phyloP scores from a whole-genome alignment of 2,113 vertebrate genomes.

The Hyla sarda region DNA sequence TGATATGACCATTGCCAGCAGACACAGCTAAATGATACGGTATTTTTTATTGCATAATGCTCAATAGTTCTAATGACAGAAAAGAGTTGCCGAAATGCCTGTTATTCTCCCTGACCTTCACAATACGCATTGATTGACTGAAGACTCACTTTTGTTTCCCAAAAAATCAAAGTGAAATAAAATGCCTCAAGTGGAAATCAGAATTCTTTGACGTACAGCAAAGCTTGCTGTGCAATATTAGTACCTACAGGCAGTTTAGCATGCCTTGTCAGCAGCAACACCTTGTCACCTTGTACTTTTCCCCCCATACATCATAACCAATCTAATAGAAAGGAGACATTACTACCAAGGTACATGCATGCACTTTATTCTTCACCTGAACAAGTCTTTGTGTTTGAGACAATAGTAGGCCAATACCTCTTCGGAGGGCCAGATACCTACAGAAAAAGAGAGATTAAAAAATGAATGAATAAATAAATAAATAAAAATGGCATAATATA shows the following conservation, averaged over 20 bases:
- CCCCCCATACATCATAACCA: constrained; percentile 64
- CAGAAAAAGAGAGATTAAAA: constrained; percentile 60
- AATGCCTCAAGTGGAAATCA: constrained; percentile 96
- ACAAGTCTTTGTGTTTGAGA: constrained; percentile 85
- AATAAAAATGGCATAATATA: background rate
- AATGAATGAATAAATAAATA: too few relatives aligned
- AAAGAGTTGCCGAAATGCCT: constrained; percentile 70
- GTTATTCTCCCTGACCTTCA: constrained; percentile 85
- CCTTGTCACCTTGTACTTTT: constrained; percentile 72
- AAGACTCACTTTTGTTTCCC: constrained; percentile 87
- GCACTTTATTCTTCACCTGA: constrained; percentile 80
- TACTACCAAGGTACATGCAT: constrained; percentile 56
- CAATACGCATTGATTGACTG: constrained; percentile 84
- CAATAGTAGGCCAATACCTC: constrained; percentile 97
- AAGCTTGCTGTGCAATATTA: constrained; percentile 78
- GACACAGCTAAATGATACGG: constrained; percentile 57
- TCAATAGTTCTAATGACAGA: constrained; percentile 67
- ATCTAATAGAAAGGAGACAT: constrained; percentile 63
- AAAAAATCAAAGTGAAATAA: constrained; percentile 95
- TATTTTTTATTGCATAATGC: constrained; percentile 67
- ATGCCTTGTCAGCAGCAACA: constrained; percentile 76
- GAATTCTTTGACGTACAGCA: constrained; percentile 86
- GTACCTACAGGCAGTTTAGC: constrained; percentile 77
- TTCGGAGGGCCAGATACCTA: constrained; percentile 97
- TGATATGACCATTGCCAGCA: constrained; percentile 34